Base-by-base conservation (phyloP, 2,113 vertebrate genomes). In the Willisornis vidua region DNA sequence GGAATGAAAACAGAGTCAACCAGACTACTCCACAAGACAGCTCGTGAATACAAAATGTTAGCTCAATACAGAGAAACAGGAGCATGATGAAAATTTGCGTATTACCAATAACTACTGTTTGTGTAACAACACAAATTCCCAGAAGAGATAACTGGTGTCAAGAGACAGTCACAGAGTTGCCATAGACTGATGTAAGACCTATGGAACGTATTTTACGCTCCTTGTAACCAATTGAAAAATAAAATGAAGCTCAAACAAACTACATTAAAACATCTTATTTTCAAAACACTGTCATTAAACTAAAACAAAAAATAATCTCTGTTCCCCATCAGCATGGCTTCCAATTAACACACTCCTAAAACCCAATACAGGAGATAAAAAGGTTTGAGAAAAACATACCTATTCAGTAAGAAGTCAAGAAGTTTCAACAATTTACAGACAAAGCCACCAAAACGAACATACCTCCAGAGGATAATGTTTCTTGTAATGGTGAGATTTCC, bases 381-480 rank as follows among this genome's bases (percentile, higher is more conserved):
- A 43, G 1, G 2, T 49, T 54, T 43, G 16, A 73, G 28, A 45
- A 48, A 81, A 68, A 55, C 19, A 12, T 2, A 62, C 14, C 29
- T 49, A 24, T 4, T 65, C 41, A 52, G 1, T 45, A 54, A 67
- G 57, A 85, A 79, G 29, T 7, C 5, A 45, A 57, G 25, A 57
- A 5, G 4, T 57, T 73, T 43, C 28, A 52, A 33, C 39, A 67
- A 49, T 18, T 61, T 26, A 18, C 20, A 84, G 48, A 54, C 63
- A 78, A 13, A 70, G 24, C 65, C 65, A 24, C 1, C 19, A 58
- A 72, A 75, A 71, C 51, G 16, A 74, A 28, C 79, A 24, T 96
- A 99, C 99, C 99, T 99, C 99, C 65, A 98, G 97, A 78, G 97
- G 92, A 76, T 99, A 99, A 95, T 99, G 99, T 84, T 99, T 99